These are phyloP conservation scores for Lamproptera curius DNA, from an alignment of 2,888 invertebrate genomes.

Conservation along the genomic window DNA sequence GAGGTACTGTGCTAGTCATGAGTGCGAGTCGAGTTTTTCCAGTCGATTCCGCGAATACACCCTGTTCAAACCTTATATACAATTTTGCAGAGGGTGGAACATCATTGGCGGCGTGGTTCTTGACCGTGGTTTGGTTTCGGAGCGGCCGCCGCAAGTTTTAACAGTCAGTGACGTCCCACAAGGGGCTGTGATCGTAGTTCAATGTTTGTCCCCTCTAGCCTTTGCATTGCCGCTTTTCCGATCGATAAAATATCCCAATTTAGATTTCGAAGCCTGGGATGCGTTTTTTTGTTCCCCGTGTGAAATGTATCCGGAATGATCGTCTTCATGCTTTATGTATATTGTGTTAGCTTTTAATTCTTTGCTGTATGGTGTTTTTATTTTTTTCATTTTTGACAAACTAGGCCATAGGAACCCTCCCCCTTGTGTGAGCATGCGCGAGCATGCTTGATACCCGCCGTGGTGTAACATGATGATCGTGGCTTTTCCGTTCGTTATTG, in stretches of 20 bases:
- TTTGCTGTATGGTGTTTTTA: constrained; percentile 15
- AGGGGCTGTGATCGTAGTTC: not conserved
- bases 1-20: constrained; percentile 79
- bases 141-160: constrained; percentile 2
- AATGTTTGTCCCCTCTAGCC: constrained; percentile 1
- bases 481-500: not conserved
- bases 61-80: no score
- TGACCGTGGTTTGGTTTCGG: constrained; percentile 5
- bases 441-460: not conserved
- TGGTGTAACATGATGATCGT: not conserved
- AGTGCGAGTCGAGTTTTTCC: no score
- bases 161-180: constrained; percentile 10
- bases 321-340: not conserved
- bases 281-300: constrained; percentile 4
- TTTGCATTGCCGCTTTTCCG: not conserved
- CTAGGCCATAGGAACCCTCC: no score
- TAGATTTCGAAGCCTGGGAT: no score
- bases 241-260: no score
- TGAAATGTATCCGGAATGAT: not conserved
- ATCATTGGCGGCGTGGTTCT: not conserved
- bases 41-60: no score
- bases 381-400: no score
- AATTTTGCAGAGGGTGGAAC: constrained; percentile 11
- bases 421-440: no score
- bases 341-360: constrained; percentile 8